Base-by-base conservation (phyloP, 2,113 vertebrate genomes). In the Megalops atlanticus region DNA sequence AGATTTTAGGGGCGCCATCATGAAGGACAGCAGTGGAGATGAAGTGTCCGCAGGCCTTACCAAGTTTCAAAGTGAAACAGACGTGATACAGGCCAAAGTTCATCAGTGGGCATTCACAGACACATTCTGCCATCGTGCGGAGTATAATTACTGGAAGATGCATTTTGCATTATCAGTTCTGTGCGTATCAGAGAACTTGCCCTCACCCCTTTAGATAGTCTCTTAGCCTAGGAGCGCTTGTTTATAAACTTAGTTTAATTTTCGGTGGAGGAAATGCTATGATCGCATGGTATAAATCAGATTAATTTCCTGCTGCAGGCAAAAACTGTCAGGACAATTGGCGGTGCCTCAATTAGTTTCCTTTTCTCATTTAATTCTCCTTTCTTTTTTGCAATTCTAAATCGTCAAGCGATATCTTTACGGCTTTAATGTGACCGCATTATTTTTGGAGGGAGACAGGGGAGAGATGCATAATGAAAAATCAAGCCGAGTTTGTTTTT, bases 221-320 rank as follows among this genome's bases (percentile, higher is more conserved):
- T 15, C 78, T 49, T 6, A 43, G 31, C 38, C 68, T 49, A 41
- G n/a, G 36, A 81, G 35, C 69, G 36, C 43, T 74, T 49, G 70
- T 81, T 64, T 75, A 52, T n/a, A 68, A 76, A 54, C 54, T 8
- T 54, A 81, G 73, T 64, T 81, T 76, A 64, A 81, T 76, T 81
- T 16, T 76, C 52, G n/a, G 24, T 76, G 40, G 54, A 41, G 24
- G 40, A 52, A 74, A 76, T 68, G 54, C 21, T 18, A 69, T 31
- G 18, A 41, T 54, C 36, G 18, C 33, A 54, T 81, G 52, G 54
- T 75, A 68, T 54, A 68, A 69, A 81, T 81, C 24, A 76, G 73
- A 81, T 33, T 45, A 64, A 75, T 81, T 68, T 81, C 74, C 74
- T 69, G 38, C 72, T 76, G 41, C 54, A 81, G 74, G 80, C 74